Base-by-base conservation (phyloP, 2,113 vertebrate species). In the Chlorocebus sabaeus region DNA sequence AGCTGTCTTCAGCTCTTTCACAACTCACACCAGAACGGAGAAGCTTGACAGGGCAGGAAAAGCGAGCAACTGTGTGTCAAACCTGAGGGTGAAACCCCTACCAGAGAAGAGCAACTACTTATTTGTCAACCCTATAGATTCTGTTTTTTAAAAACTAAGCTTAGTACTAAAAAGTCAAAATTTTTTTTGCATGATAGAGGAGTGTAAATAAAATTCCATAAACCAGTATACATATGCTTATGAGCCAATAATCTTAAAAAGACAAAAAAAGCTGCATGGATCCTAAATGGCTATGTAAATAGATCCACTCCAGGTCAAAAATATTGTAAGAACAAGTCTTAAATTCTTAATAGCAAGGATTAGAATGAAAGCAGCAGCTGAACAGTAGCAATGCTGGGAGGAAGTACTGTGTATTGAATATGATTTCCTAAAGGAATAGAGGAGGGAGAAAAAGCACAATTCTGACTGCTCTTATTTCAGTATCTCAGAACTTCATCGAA, bases 201-300 rank as follows among this genome's bases (percentile, higher is more conserved):
- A 43, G 94, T 98, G 25, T 96, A 89, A 97, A 91, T 84, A 93
- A 81, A 23, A 57, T 96, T 93, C 55, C 93, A 97, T 89, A 88
- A 67, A 90, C 48, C 78, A 67, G 85, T 59, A 93, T 85, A 84
- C 57, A 90, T 38, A 67, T 38, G 89, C 93, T 83, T 88, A 55
- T 87, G 64, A 89, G 78, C 92, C 52, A 12, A 92, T 70, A 76
- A 96, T 72, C 90, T 83, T 13, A 75, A 83, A 95, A 96, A 1
- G 78, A 55, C 67, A 96, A 86, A 79, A n/a, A 67, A 32, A n/a
- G 55, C 84, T 75, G 27, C 84, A 52, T 14, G 27, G 52, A 72
- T 88, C 67, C 48, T 96, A 64, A 55, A 57, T 23, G 76, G 80
- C 93, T 43, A 79, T 17, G 76, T 93, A 97, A 94, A 78, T 78